A percentile compares a stretch with the other conserved stretches of the same genome.
Conservation (phyloP, 1,140 invertebrate genomes). For the Diabrotica virgifera region DNA sequence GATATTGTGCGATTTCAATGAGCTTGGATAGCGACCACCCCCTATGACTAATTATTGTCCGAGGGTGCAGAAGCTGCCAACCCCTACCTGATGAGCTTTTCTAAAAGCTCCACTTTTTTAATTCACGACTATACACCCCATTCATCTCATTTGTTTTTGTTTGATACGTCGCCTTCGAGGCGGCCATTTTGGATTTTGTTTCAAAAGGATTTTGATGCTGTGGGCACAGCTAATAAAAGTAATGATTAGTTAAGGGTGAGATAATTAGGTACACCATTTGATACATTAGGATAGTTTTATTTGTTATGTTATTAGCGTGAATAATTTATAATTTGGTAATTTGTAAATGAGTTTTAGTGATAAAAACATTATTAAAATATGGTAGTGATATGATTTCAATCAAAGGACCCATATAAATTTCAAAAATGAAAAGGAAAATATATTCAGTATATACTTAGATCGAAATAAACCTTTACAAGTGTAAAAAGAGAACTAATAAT, state of each 20-base stretch:
- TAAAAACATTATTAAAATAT: no score
- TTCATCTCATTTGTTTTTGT: conserved; percentile 18
- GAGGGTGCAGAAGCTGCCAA: conserved; percentile 29
- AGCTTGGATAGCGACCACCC: conserved; percentile 27
- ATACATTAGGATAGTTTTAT: neutral
- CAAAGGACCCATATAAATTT: no score
- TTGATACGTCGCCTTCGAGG: conserved; percentile 5
- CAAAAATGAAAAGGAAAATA: no score
- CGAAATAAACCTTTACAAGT: no score
- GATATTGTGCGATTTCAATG: conserved; percentile 16
- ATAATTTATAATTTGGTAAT: no score
- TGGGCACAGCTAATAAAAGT: conserved; percentile 1
- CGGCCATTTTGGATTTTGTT: conserved; percentile 29
- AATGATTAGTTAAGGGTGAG: neutral
- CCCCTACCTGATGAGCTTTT: conserved; percentile 25
- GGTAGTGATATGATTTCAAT: no score
- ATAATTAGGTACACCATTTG: conserved; percentile 7
- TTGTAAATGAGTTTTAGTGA: no score
- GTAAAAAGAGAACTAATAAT: no score
- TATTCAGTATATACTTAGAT: no score
- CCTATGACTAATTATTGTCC: conserved; percentile 46
- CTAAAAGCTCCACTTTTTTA: conserved; percentile 23
- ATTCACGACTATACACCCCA: conserved; percentile 19
- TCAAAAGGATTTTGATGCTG: neutral
- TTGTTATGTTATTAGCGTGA: no score